Evolutionary conservation across 2,797 vertebrate genomes (phyloP).

Genomic region (Catostomus latipinnis): DNA sequence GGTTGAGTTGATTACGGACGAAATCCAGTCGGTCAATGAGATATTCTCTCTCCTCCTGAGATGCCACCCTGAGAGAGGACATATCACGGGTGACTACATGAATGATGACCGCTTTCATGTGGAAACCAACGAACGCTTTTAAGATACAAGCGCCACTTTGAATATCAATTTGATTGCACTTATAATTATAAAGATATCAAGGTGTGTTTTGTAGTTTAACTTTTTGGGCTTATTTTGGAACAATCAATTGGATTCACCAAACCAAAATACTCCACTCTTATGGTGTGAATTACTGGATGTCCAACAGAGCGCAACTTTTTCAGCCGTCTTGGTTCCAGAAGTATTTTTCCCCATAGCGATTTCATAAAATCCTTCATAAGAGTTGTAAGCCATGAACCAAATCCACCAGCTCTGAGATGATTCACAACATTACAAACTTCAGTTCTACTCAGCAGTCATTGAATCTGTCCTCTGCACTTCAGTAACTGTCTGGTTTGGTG

Average conservation of each 20-base stretch:
- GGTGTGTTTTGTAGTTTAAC: neutral
- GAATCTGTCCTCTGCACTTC: too few relatives aligned
- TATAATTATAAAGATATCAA: neutral
- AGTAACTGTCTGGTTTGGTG: too few relatives aligned
- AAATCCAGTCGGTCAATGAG: slow-evolving; percentile 90
- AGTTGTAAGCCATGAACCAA: too few relatives aligned
- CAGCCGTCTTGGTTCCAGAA: too few relatives aligned
- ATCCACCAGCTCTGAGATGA: too few relatives aligned
- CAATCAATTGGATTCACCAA: too few relatives aligned
- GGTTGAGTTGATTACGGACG: slow-evolving; percentile 87
- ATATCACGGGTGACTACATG: neutral
- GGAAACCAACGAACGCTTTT: neutral
- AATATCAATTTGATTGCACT: neutral
- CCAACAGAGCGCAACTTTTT: too few relatives aligned
- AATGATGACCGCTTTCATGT: neutral
- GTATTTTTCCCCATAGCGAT: too few relatives aligned
- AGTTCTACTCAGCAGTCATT: too few relatives aligned
- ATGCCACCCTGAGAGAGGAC: slow-evolving; percentile 52
- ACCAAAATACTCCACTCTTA: neutral
- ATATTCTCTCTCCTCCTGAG: slow-evolving; percentile 88
- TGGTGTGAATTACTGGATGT: neutral
- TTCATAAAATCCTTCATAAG: too few relatives aligned
- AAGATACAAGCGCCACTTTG: too few relatives aligned
- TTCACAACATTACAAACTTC: too few relatives aligned
- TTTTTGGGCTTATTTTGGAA: neutral